Base-by-base conservation (phyloP, 2,888 invertebrate species). In the Patella caerulea region DNA sequence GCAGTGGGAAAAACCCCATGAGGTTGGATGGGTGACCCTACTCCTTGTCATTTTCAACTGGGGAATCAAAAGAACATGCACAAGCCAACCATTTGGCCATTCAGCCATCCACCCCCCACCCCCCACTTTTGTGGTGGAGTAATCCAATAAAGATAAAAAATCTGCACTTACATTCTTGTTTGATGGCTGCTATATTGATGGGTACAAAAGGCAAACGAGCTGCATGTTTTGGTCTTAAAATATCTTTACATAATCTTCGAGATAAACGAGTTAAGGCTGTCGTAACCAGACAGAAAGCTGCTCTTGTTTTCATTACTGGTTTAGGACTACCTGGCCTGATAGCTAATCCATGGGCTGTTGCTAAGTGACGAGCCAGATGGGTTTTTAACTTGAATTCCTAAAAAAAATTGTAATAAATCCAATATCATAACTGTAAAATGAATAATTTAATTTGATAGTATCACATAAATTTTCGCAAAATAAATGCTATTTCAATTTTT, bases 221-320 rank as follows among this genome's bases (percentile, higher is more conserved):
- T 81, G 96, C 96, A 92, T 97, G 97, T 29, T 96, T 92, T 7
- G 97, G 95, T 87, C 95, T 86, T 14, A 93, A 94, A 88, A 96
- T 94, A 86, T 95, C 95, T 85, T 95, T 94, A 92, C 97, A 96
- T 83, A 98, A 93, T 83, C 96, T 94, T 81, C 98, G 94, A 77
- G 98, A 97, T 83, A 97, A 95, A 86, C 97, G 94, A 80, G 98
- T 97, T 91, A 97, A 94, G 79, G 96, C 95, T 88, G 97, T 97
- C n/a, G 92, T 97, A 92, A 96, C 95, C 90, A 98, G 94, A 93
- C 97, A 98, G 93, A 98, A 98, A 80, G 98, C 98, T 85, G 98
- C 97, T 89, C 98, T 94, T 76, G 98, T 98, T 93, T 98, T 98
- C 97, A 98, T 97, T 72, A 98, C 97, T 75, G 98, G 98, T 78